These are phyloP conservation scores for Pipra filicauda DNA, from an alignment of 2,113 vertebrate genomes.

Conservation along the genomic window DNA sequence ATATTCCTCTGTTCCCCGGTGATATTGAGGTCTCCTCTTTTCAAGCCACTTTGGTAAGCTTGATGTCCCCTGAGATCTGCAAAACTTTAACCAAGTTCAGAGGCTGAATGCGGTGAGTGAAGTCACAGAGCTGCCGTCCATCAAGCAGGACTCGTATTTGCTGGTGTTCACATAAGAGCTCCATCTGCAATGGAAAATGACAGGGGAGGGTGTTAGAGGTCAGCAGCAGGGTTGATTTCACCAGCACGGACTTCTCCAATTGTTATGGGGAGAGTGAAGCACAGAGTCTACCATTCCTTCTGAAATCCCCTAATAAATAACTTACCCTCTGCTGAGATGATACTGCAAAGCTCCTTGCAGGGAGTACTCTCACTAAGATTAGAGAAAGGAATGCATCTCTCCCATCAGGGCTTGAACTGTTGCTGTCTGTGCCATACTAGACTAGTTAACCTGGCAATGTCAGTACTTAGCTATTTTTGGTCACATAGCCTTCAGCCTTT, in stretches of 20 bases:
- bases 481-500: background rate
- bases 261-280: background rate
- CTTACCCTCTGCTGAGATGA: background rate
- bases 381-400: background rate
- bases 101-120: conserved; percentile 79
- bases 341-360: background rate
- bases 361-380: background rate
- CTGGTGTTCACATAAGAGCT: conserved; percentile 90
- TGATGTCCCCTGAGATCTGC: conserved; percentile 82
- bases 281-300: background rate
- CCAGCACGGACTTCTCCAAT: background rate
- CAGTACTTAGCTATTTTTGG: background rate
- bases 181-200: conserved; percentile 78
- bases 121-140: conserved; percentile 87
- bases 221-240: background rate
- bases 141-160: conserved; percentile 89
- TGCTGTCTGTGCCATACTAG: background rate
- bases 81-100: conserved; percentile 82
- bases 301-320: background rate
- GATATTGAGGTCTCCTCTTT: background rate
- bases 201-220: background rate
- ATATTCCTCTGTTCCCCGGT: background rate
- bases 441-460: background rate
- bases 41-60: conserved; percentile 90
- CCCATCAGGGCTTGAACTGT: background rate